These are phyloP conservation scores for Pseudopodoces humilis DNA, from an alignment of 2,113 vertebrate species.

Conservation along the genomic window DNA sequence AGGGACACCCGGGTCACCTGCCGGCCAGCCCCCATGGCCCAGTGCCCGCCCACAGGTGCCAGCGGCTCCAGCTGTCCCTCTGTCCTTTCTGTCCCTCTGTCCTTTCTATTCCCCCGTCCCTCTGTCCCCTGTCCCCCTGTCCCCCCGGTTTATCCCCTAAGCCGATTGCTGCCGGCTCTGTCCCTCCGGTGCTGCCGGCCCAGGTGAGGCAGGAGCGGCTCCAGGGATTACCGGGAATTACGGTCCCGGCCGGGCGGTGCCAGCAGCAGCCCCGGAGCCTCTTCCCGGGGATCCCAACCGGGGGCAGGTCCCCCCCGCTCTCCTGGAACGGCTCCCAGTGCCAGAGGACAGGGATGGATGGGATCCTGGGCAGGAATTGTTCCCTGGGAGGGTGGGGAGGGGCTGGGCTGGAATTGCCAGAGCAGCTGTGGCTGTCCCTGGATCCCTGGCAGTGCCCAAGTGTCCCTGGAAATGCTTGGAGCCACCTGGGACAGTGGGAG, in stretches of 20 bases:
- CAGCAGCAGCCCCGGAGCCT: neutral
- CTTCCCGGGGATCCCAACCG: rapidly evolving
- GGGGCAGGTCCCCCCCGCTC: neutral
- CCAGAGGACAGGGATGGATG: neutral
- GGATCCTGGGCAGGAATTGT: neutral
- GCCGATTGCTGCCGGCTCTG: neutral
- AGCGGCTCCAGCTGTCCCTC: neutral
- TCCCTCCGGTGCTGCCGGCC: neutral
- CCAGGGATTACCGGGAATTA: conserved; percentile 13
- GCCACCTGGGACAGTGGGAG: no score
- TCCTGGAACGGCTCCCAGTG: neutral
- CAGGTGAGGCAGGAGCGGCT: neutral
- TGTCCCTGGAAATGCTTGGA: no score
- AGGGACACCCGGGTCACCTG: no score
- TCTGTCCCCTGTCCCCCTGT: neutral
- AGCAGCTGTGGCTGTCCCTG: neutral
- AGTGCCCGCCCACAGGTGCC: neutral
- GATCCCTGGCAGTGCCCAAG: neutral
- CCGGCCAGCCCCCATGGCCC: neutral
- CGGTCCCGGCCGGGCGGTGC: neutral
- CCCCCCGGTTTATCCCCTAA: neutral
- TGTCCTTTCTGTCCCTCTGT: neutral
- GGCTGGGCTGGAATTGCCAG: neutral
- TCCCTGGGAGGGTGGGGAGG: neutral
- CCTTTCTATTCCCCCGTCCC: neutral